Conservation (phyloP, 2,113 vertebrate species). For the Mormoops blainvillei region DNA sequence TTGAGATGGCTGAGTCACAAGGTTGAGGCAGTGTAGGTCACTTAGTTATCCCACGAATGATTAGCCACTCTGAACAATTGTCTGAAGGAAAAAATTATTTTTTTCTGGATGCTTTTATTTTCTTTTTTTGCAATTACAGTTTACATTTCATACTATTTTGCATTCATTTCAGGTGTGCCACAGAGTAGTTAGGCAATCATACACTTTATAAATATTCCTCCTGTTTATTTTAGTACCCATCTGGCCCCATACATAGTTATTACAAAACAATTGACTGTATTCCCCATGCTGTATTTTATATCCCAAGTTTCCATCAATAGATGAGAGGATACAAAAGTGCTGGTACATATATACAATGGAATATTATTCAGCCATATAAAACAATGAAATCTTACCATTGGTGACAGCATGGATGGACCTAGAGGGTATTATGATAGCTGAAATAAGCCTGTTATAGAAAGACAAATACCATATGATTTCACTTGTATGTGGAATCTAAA, state of each 20-base stretch:
- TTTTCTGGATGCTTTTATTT: background rate
- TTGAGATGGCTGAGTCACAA: background rate
- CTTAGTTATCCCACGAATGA: background rate
- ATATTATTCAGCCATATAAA: background rate
- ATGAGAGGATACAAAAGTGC: background rate
- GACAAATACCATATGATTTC: background rate
- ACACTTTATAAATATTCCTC: too few relatives aligned
- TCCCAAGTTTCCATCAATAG: background rate
- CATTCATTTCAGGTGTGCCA: background rate
- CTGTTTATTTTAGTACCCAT: background rate
- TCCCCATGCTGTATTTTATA: background rate
- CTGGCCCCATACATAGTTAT: background rate
- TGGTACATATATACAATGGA: background rate
- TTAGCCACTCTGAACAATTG: background rate
- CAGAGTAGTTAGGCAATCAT: background rate
- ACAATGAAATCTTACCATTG: background rate
- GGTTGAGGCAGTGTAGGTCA: background rate
- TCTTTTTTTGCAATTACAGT: background rate
- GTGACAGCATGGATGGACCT: background rate
- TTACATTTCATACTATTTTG: background rate
- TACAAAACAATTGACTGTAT: background rate
- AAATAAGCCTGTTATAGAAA: background rate
- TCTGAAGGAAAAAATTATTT: background rate
- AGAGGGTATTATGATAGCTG: background rate
- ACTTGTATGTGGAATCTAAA: background rate